Percentiles rank a stretch among this genome's conserved stretches.
phyloP scores from a whole-genome alignment of 92 coral and sea anemone species.

The Siderastrea radians region DNA sequence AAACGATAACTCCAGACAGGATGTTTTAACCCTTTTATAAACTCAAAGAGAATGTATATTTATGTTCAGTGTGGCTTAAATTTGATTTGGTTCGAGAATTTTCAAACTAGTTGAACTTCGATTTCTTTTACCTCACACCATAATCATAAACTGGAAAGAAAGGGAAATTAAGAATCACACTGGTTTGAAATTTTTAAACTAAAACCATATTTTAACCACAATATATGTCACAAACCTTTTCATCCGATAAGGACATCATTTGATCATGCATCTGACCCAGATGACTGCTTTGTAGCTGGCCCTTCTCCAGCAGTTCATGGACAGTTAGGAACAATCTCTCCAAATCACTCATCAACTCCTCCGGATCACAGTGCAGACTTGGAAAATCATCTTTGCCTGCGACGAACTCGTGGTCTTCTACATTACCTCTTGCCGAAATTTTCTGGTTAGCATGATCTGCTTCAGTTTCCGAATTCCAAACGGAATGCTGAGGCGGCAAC shows the following conservation, averaged over 20 bases:
- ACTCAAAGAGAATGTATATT: too few species aligned
- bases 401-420: slow-evolving; percentile 27
- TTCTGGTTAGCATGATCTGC: slow-evolving; percentile 4
- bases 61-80: too few species aligned
- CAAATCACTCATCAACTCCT: slow-evolving; percentile 57
- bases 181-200: background rate
- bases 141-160: too few species aligned
- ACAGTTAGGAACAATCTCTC: slow-evolving; percentile 34
- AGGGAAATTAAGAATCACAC: background rate
- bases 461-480: background rate
- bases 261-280: slow-evolving; percentile 50
- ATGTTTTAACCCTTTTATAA: too few species aligned
- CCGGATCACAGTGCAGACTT: slow-evolving; percentile 52
- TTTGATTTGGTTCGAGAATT: too few species aligned
- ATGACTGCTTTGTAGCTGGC: slow-evolving; percentile 32
- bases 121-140: too few species aligned
- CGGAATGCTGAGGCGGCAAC: background rate
- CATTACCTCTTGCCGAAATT: background rate
- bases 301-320: slow-evolving; percentile 35
- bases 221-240: slow-evolving; percentile 18
- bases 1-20: too few species aligned
- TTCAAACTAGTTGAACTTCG: too few species aligned
- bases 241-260: slow-evolving; percentile 42
- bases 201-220: too few species aligned
- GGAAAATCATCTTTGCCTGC: slow-evolving; percentile 68